These are phyloP conservation scores for Mamestra configurata DNA, from an alignment of 1,140 invertebrate genomes.

Conservation along the genomic window DNA sequence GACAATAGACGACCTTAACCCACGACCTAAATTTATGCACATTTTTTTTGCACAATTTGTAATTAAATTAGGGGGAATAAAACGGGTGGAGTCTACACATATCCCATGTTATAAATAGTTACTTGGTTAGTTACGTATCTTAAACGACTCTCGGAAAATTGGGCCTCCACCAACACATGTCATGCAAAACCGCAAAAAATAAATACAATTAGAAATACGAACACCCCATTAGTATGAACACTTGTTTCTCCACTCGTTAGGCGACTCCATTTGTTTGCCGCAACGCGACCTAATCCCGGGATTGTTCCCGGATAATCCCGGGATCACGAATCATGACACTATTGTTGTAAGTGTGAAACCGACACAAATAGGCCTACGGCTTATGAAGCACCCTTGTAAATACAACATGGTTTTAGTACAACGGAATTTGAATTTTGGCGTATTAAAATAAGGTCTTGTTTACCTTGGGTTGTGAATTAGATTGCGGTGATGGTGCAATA, in stretches of 20 bases:
- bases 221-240: conserved; percentile 70
- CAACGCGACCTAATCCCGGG: conserved; percentile 84
- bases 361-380: conserved; percentile 87
- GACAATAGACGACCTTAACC: too few species aligned
- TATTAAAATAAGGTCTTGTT: background rate
- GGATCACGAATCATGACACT: conserved; percentile 88
- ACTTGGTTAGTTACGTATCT: too few species aligned
- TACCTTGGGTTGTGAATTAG: conserved; percentile 2
- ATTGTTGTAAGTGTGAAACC: conserved; percentile 88
- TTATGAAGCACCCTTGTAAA: conserved; percentile 68
- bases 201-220: conserved; percentile 69
- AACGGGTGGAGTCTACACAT: too few species aligned
- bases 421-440: conserved; percentile 32
- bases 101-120: too few species aligned
- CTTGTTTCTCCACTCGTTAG: conserved; percentile 81
- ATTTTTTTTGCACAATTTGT: too few species aligned
- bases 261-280: conserved; percentile 83
- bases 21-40: too few species aligned
- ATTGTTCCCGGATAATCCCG: conserved; percentile 84
- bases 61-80: too few species aligned
- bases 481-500: conserved; percentile 55
- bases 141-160: too few species aligned
- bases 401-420: conserved; percentile 23
- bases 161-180: background rate
- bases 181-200: conserved; percentile 47